Base-by-base conservation (phyloP, 1,140 invertebrate genomes). In the Muscidifurax raptorellus region DNA sequence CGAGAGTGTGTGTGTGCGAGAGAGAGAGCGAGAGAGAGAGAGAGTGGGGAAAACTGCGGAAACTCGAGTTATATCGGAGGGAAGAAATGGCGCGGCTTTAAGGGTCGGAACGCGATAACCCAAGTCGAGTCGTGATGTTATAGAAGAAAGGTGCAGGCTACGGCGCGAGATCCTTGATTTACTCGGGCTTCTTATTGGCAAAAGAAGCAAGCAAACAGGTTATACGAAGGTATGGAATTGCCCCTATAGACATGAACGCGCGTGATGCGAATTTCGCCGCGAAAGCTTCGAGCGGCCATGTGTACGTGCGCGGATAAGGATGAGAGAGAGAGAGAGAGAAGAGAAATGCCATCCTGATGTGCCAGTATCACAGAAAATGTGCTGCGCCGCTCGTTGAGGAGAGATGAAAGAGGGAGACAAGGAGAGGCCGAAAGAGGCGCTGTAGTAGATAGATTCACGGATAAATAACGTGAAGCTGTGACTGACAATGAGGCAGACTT, bases 221-320 rank as follows among this genome's bases (percentile, higher is more conserved):
- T 89, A 89, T 86, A 86, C 84, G 84, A 85, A 80, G 79, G 71
- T 52, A 80, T 67, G 82, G 84, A 80, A 87, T 87, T 88, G 86
- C 88, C 85, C 77, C 83, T 88, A 85, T 77, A 85, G 82, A 67
- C 59, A 77, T 80, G 87, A 84, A 87, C 79, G 86, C 78, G 85
- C 89, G 89, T 90, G 89, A 90, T 86, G 84, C 64, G 89, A 90
- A 89, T 90, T 75, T 64, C 64, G 27, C 32, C 22, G 52, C 71
- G 13, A 36, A 69, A 69, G 28, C 67, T 69, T 69, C 28, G 28
- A 69, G 52, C 27, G 67, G 67, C 27, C 52, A 7, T 59, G 52
- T 69, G 67, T 69, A 69, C 67, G 67, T 30, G 67, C 22, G 9
- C n/a, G 66, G 47, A 52, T 52, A 52, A 52, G 47, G 47, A 3